Evolutionary conservation across 23 tunicate species (phyloP), one percentile per base, ranked within the genome.

Genomic region (Ascidia mentula): DNA sequence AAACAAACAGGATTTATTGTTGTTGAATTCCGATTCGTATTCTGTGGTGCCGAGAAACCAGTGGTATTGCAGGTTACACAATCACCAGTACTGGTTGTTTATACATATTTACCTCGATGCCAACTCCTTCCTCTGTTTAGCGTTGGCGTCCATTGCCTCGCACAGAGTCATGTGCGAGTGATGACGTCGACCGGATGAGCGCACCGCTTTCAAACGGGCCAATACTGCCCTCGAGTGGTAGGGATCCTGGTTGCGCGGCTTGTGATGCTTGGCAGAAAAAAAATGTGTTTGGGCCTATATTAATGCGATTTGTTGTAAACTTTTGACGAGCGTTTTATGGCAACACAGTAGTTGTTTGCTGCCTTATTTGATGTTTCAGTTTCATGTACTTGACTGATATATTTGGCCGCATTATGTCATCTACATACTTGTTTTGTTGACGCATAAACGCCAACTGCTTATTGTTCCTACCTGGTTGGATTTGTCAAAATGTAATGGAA

Each of bases 161-260:
- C 84, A 61, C 37, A 90, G 77, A 31, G 96, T 80, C 71, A 75
- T 37, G 28, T 60, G 45, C 5, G 89, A 45, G 17, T 77, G 35
- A 60, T 90, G 96, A 9, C 89, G 82, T 35, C 88, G 79, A 0
- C 89, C 86, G 32, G 69, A 60, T n/a, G 72, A 65, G 31, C 96
- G 40, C 0, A 90, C 88, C 34, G 96, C 96, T 69, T 90, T 90
- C 22, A 90, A 71, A 8, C 96, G 81, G 36, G 96, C 89, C 71
- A 85, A 85, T 26, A 87, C 72, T n/a, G 89, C 86, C 76, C 96
- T 69, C 32, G 89, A 80, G 79, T 82, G 80, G 65, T 53, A 9
- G 65, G 65, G 28, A 3, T 53, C 65, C 24, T 6, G 7, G 1
- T 3, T 9, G 65, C 65, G 65, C 28, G 12, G 4, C 24, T 53